These are phyloP conservation scores for Poecile montanus DNA, from an alignment of 2,797 vertebrate genomes.

Conservation along the genomic window DNA sequence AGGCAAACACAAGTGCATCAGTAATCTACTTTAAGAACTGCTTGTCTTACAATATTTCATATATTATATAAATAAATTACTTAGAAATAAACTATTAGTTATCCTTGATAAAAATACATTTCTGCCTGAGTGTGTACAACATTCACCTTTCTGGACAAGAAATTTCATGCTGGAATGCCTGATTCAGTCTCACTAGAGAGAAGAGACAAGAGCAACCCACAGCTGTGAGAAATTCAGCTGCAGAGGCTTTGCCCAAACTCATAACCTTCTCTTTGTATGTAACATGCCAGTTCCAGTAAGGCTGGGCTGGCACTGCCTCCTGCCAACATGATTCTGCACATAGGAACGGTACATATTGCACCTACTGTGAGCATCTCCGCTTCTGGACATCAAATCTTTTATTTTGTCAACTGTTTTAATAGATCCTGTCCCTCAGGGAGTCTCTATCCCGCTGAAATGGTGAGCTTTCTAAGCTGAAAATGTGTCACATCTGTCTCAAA, in stretches of 20 bases:
- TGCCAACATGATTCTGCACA: neutral
- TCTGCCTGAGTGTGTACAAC: neutral
- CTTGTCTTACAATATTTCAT: neutral
- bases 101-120: neutral
- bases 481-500: neutral
- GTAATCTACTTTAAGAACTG: neutral
- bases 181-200: neutral
- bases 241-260: neutral
- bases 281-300: neutral
- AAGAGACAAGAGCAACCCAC: neutral
- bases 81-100: neutral
- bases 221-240: neutral
- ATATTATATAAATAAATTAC: neutral
- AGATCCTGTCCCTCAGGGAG: neutral
- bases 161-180: neutral
- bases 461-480: neutral
- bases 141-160: neutral
- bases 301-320: neutral
- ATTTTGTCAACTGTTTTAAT: constrained; percentile 13
- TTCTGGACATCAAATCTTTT: neutral
- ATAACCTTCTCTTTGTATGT: neutral
- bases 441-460: neutral
- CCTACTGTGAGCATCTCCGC: accelerated
- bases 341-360: neutral
- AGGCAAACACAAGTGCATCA: neutral